Evolutionary conservation across 2,888 invertebrate species (phyloP).

Genomic region (Schrankia costaestrigalis): DNA sequence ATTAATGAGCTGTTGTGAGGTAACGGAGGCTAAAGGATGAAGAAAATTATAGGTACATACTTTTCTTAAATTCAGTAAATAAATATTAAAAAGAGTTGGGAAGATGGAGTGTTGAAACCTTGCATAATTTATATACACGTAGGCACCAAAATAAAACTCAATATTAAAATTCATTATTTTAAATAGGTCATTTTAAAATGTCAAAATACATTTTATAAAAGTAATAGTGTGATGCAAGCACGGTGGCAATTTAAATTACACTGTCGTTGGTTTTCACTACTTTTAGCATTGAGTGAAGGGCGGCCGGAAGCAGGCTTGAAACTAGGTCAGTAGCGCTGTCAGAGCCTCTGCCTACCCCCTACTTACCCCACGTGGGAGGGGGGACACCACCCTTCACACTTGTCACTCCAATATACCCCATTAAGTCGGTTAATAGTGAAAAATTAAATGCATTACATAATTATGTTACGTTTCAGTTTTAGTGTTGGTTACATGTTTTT

Average conservation of each 20-base stretch:
- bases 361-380: conserved; percentile 12
- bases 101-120: too few species aligned
- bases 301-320: conserved; percentile 39
- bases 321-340: conserved; percentile 41
- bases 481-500: background rate
- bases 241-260: conserved; percentile 41
- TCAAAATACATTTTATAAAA: too few species aligned
- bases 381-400: conserved; percentile 16
- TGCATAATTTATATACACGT: too few species aligned
- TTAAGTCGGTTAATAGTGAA: conserved; percentile 34
- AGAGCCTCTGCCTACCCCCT: conserved; percentile 13
- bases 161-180: too few species aligned
- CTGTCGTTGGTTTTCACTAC: conserved; percentile 38
- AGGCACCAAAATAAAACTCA: too few species aligned
- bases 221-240: conserved; percentile 26
- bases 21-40: too few species aligned
- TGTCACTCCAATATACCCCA: conserved; percentile 35
- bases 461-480: background rate
- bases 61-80: too few species aligned
- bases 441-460: conserved; percentile 29
- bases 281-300: conserved; percentile 42
- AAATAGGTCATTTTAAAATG: too few species aligned
- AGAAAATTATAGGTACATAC: too few species aligned
- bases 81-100: too few species aligned
- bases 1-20: too few species aligned